These are phyloP conservation scores for Pelmatolapia mariae DNA, from an alignment of 2,113 vertebrate genomes.

Conservation along the genomic window DNA sequence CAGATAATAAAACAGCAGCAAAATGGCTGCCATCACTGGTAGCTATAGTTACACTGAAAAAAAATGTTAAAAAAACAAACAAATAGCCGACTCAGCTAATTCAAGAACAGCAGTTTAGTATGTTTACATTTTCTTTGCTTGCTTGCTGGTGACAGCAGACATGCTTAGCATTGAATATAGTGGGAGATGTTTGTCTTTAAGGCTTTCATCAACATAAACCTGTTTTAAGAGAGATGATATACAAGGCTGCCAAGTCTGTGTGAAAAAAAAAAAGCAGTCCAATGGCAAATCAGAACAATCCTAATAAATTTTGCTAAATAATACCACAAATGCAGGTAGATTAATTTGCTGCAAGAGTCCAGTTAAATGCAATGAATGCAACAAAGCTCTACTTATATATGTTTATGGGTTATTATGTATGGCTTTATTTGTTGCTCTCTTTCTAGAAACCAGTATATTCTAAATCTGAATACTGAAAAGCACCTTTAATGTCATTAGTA, in stretches of 20 bases:
- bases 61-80: not conserved
- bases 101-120: not conserved
- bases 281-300: not conserved
- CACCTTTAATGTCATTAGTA: not conserved
- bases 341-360: not conserved
- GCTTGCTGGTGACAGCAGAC: not conserved
- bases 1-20: not conserved
- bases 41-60: not conserved
- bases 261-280: not conserved
- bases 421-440: not conserved
- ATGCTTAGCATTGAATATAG: not conserved
- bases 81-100: not conserved
- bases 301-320: not conserved
- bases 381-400: not conserved
- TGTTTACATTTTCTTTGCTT: not conserved
- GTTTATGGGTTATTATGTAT: not conserved
- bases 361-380: not conserved
- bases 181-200: not conserved
- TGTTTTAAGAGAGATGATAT: not conserved
- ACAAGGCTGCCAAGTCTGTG: not conserved
- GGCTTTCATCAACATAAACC: not conserved
- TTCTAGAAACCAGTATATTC: not conserved
- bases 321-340: not conserved
- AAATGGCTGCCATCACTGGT: not conserved
- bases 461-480: not conserved